Conservation (phyloP, 2,113 vertebrate genomes). For the Talpa occidentalis region DNA sequence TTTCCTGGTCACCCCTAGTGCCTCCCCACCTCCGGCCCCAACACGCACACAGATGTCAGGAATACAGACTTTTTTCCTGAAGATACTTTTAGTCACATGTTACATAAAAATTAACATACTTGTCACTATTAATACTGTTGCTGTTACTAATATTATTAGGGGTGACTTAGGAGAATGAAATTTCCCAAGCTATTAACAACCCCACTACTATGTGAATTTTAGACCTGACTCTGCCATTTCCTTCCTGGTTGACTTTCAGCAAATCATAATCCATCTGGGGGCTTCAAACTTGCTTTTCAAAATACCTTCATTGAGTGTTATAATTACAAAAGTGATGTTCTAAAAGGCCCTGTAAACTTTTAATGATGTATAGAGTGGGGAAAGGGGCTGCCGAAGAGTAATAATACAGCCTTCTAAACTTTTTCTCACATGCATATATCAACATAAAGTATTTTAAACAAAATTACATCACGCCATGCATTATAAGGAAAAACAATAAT, state of each 20-base stretch:
- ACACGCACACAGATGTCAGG: neutral
- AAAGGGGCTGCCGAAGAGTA: neutral
- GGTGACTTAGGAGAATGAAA: neutral
- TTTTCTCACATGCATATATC: neutral
- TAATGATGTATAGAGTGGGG: neutral
- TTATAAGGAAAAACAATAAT: neutral
- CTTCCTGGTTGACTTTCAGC: neutral
- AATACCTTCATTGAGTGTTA: neutral
- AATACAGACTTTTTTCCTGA: neutral
- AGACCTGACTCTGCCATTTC: neutral
- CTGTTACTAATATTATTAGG: neutral
- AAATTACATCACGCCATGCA: neutral
- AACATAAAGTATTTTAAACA: neutral
- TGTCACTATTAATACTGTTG: neutral
- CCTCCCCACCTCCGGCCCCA: neutral
- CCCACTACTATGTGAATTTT: neutral
- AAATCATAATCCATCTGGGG: neutral
- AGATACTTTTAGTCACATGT: slow-evolving; percentile 61
- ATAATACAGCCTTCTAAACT: neutral
- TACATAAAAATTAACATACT: neutral
- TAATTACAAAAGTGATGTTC: neutral
- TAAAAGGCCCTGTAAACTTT: neutral
- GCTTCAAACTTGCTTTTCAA: neutral
- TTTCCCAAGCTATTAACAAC: neutral
- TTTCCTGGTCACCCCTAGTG: neutral